Evolutionary conservation across 2,113 vertebrate genomes (phyloP).

Genomic region (Caranx melampygus): DNA sequence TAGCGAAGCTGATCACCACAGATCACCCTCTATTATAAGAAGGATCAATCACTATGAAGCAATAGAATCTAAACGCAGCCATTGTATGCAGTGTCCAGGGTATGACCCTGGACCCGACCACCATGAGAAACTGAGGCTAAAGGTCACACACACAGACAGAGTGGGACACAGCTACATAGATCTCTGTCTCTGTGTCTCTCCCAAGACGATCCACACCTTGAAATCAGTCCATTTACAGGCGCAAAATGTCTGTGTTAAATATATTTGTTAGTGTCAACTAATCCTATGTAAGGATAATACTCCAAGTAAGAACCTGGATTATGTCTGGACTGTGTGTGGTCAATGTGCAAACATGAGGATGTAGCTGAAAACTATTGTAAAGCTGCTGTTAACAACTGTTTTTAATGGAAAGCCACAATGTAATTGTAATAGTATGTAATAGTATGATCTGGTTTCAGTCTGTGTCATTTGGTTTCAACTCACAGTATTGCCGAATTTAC

Average conservation of each 20-base stretch:
- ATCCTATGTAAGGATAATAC: too few relatives aligned
- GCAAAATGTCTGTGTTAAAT: neutral
- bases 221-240: slow-evolving; percentile 3
- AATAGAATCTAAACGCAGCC: slow-evolving; percentile 52
- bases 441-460: too few relatives aligned
- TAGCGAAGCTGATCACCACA: slow-evolving; percentile 42
- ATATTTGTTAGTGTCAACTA: too few relatives aligned
- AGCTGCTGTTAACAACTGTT: too few relatives aligned
- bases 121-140: slow-evolving; percentile 51
- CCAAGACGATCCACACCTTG: neutral
- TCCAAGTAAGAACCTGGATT: too few relatives aligned
- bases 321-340: too few relatives aligned
- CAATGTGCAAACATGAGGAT: too few relatives aligned
- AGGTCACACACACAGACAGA: slow-evolving; percentile 38
- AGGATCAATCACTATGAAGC: slow-evolving; percentile 48
- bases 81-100: slow-evolving; percentile 59
- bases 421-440: too few relatives aligned
- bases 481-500: too few relatives aligned
- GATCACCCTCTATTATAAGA: slow-evolving; percentile 58
- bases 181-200: slow-evolving; percentile 28
- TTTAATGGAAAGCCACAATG: too few relatives aligned
- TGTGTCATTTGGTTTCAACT: too few relatives aligned
- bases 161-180: slow-evolving; percentile 33
- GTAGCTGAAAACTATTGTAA: too few relatives aligned
- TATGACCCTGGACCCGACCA: slow-evolving; percentile 58